Evolutionary conservation across 2,888 invertebrate species (phyloP).

Genomic region (Uloborus plumipes): DNA sequence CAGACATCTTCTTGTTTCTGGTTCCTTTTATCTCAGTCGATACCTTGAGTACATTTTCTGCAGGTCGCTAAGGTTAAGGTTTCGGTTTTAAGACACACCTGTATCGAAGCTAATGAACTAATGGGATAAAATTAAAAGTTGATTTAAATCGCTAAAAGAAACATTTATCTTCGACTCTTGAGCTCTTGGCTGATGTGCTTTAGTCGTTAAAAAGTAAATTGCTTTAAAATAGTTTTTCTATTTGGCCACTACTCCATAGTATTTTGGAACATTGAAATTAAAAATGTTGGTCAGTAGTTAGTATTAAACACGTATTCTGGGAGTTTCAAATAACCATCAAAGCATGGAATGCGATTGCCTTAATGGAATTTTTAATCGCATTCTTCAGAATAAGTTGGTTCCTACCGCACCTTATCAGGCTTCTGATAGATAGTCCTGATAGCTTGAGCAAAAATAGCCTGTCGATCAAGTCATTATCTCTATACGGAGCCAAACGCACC

Average conservation of each 20-base stretch:
- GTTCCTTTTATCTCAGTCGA: slow-evolving; percentile 9
- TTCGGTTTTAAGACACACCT: slow-evolving; percentile 56
- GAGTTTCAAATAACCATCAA: too few relatives aligned
- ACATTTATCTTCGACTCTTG: slow-evolving; percentile 58
- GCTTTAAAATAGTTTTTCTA: slow-evolving; percentile 33
- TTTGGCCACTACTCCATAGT: neutral
- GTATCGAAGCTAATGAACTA: slow-evolving; percentile 62
- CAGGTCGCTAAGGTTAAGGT: slow-evolving; percentile 53
- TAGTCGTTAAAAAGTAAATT: slow-evolving; percentile 45
- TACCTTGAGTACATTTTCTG: slow-evolving; percentile 44
- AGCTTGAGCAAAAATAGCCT: too few relatives aligned
- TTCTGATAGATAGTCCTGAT: too few relatives aligned
- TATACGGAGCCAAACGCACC: too few relatives aligned
- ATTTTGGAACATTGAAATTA: too few relatives aligned
- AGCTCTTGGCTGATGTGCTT: slow-evolving; percentile 21
- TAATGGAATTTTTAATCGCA: too few relatives aligned
- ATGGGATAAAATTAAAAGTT: slow-evolving; percentile 62
- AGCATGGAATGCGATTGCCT: too few relatives aligned
- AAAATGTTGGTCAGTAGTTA: too few relatives aligned
- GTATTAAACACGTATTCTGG: too few relatives aligned
- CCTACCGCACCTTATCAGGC: too few relatives aligned
- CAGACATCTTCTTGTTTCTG: neutral
- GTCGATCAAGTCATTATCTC: too few relatives aligned
- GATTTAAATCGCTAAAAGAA: slow-evolving; percentile 61
- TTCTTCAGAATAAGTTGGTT: too few relatives aligned